Evolutionary conservation across 1,140 invertebrate genomes (phyloP).

Genomic region (Trichonephila inaurata): DNA sequence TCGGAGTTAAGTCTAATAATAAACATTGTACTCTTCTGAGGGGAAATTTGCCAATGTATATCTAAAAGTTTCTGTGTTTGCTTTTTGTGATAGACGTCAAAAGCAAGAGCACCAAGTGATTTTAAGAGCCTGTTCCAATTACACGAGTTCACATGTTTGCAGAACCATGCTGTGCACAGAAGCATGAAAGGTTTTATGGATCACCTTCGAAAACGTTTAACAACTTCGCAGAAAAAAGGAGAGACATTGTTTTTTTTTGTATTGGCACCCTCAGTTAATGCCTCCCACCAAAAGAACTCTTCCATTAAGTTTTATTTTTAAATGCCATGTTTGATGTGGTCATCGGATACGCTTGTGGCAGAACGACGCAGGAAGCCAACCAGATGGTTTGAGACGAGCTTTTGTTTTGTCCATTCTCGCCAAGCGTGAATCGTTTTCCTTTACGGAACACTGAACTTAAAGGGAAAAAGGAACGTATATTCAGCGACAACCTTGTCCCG

Average conservation of each 20-base stretch:
- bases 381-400: not conserved
- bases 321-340: slow-evolving; percentile 20
- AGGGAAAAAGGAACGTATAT: slow-evolving; percentile 21
- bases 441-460: not conserved
- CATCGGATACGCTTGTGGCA: not conserved
- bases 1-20: too few relatives aligned
- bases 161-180: not conserved
- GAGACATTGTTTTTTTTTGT: not conserved
- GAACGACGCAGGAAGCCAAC: slow-evolving; percentile 4
- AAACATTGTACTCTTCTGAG: too few relatives aligned
- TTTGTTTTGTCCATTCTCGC: not conserved
- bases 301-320: slow-evolving; percentile 32
- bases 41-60: too few relatives aligned
- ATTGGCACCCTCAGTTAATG: not conserved
- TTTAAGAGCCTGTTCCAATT: not conserved
- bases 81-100: not conserved
- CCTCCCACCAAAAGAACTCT: not conserved
- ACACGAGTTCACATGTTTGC: not conserved
- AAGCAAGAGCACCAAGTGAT: slow-evolving; percentile 7
- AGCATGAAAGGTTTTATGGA: not conserved
- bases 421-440: slow-evolving; percentile 54
- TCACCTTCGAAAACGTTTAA: not conserved
- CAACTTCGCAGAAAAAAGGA: not conserved
- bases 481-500: slow-evolving; percentile 44
- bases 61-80: too few relatives aligned